Conservation (phyloP, 2,113 vertebrate genomes). For the Amazona guildingii region DNA sequence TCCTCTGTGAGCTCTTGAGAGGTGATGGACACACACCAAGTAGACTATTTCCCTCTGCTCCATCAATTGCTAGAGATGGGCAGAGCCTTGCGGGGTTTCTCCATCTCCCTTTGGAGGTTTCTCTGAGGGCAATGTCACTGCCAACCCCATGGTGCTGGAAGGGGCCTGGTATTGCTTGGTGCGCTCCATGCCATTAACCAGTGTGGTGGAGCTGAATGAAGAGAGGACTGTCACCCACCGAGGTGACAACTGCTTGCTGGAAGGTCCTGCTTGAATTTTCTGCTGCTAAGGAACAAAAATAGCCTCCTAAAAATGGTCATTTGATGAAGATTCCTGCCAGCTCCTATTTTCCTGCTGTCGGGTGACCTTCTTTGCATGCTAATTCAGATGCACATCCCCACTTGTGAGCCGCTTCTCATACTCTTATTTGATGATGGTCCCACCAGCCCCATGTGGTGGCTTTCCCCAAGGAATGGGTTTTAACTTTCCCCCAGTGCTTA, state of each 20-base stretch:
- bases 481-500: background rate
- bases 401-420: accelerated
- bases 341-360: conserved; percentile 53
- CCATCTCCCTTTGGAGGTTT: background rate
- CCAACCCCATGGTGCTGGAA: background rate
- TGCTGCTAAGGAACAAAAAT: conserved; percentile 19
- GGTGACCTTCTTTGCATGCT: background rate
- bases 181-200: background rate
- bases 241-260: background rate
- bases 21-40: conserved; percentile 19
- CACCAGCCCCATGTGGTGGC: background rate
- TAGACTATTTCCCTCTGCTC: conserved; percentile 42
- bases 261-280: conserved; percentile 53
- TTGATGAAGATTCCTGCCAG: conserved; percentile 52
- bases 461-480: background rate
- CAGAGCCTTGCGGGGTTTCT: background rate
- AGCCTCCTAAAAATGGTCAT: background rate
- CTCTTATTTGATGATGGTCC: background rate
- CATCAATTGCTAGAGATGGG: background rate
- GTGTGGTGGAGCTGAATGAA: background rate
- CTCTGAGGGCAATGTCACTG: background rate
- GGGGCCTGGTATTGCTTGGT: background rate
- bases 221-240: background rate
- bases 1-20: conserved; percentile 38
- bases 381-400: background rate